Conservation (phyloP, 2,113 vertebrate genomes). For the Clarias gariepinus region DNA sequence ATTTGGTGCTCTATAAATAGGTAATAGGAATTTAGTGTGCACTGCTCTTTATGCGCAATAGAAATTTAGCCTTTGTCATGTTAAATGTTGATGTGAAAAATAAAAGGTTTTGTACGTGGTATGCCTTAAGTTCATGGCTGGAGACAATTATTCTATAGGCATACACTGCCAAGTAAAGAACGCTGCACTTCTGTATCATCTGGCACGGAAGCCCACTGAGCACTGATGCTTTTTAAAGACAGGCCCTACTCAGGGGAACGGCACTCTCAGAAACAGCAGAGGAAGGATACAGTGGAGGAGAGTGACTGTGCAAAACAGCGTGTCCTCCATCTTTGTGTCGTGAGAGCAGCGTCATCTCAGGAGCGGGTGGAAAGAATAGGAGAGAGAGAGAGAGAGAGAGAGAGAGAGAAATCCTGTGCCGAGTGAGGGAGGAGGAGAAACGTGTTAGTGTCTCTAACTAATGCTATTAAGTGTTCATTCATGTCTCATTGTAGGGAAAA, state of each 20-base stretch:
- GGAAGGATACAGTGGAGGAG: not conserved
- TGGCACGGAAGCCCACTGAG: not conserved
- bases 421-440: not conserved
- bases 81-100: not conserved
- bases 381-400: not conserved
- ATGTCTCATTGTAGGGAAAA: not conserved
- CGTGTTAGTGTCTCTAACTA: not conserved
- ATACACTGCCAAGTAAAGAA: not conserved
- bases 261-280: not conserved
- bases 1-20: too few species aligned
- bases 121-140: too few species aligned
- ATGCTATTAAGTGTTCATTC: not conserved
- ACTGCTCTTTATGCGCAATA: not conserved
- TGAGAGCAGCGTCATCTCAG: not conserved
- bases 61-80: not conserved
- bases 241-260: not conserved
- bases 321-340: slow-evolving; percentile 25
- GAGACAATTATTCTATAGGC: not conserved
- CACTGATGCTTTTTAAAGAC: not conserved
- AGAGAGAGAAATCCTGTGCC: not conserved
- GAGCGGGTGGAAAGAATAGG: not conserved
- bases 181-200: not conserved
- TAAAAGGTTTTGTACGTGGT: not conserved
- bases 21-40: not conserved
- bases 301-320: slow-evolving; percentile 36